A percentile compares a stretch with the other conserved stretches of the same genome.
These are phyloP conservation scores for Amblyjoppa fuscipennis DNA, from an alignment of 2,888 invertebrate species.

Conservation along the genomic window DNA sequence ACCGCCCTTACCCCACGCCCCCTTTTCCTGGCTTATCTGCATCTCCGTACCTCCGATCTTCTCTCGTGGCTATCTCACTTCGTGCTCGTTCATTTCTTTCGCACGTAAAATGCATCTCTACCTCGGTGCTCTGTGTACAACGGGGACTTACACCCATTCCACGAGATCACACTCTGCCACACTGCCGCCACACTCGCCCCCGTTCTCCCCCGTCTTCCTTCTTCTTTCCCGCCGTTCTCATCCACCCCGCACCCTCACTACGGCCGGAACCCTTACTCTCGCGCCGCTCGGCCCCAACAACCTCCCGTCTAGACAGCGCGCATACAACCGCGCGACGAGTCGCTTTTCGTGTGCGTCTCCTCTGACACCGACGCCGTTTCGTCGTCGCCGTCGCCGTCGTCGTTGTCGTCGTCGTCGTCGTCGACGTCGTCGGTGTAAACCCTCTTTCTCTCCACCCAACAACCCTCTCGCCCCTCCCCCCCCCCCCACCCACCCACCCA, in stretches of 20 bases:
- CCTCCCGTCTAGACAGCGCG: slow-evolving; percentile 83
- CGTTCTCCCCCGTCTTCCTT: slow-evolving; percentile 43
- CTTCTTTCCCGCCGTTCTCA: slow-evolving; percentile 49
- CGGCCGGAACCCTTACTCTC: slow-evolving; percentile 69
- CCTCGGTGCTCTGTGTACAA: neutral
- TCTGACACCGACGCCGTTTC: slow-evolving; percentile 13
- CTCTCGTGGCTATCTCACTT: slow-evolving; percentile 49
- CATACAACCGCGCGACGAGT: slow-evolving; percentile 72
- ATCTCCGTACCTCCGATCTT: slow-evolving; percentile 55
- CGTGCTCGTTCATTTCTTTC: slow-evolving; percentile 46
- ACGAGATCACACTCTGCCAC: slow-evolving; percentile 55
- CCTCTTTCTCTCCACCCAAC: too few species aligned
- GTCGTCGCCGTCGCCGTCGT: neutral
- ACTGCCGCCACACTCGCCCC: slow-evolving; percentile 65
- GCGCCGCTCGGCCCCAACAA: slow-evolving; percentile 75
- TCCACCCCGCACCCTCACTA: slow-evolving; percentile 42
- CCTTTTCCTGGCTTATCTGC: slow-evolving; percentile 57
- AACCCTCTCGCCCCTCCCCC: too few species aligned
- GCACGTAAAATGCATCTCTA: slow-evolving; percentile 16
- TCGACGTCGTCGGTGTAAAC: neutral
- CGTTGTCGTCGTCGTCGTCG: neutral
- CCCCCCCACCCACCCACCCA: too few species aligned
- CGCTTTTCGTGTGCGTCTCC: slow-evolving; percentile 40
- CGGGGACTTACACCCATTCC: slow-evolving; percentile 27
- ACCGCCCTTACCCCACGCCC: slow-evolving; percentile 25